These are phyloP conservation scores for Tokudaia tokunoshimensis DNA, from an alignment of 2,797 vertebrate genomes.

Conservation along the genomic window DNA sequence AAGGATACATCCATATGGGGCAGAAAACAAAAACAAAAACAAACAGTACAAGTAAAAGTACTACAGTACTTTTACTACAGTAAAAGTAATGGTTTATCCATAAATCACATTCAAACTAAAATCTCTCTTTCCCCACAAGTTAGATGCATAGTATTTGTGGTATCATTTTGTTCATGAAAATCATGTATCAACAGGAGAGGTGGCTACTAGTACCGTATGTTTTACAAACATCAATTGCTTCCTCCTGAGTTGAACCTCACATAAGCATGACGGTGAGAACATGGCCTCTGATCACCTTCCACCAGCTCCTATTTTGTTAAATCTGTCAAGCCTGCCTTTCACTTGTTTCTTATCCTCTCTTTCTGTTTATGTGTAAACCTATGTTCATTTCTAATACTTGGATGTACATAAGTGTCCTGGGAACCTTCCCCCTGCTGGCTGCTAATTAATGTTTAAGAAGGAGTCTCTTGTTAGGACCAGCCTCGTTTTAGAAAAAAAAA, in stretches of 20 bases:
- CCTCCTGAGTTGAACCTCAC: background rate
- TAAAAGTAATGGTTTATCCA: conserved; percentile 17
- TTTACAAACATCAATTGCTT: background rate
- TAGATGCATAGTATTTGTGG: background rate
- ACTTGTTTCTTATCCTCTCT: background rate
- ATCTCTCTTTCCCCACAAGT: background rate
- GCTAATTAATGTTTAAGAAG: background rate
- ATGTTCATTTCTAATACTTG: background rate
- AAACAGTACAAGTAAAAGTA: no score
- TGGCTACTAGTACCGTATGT: background rate
- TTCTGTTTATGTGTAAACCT: background rate
- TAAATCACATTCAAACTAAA: conserved; percentile 34
- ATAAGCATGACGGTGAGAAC: background rate
- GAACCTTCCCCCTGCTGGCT: background rate
- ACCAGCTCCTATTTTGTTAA: background rate
- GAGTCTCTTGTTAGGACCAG: background rate
- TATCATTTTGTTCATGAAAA: conserved; percentile 9
- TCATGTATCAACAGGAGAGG: background rate
- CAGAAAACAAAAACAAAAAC: background rate
- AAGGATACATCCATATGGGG: background rate
- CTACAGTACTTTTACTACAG: no score
- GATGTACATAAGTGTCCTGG: background rate
- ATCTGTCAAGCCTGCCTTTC: background rate
- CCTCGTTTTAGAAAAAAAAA: background rate
- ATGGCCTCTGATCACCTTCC: background rate